These are phyloP conservation scores for Amblyteles armatorius DNA, from an alignment of 2,888 invertebrate genomes.

Conservation along the genomic window DNA sequence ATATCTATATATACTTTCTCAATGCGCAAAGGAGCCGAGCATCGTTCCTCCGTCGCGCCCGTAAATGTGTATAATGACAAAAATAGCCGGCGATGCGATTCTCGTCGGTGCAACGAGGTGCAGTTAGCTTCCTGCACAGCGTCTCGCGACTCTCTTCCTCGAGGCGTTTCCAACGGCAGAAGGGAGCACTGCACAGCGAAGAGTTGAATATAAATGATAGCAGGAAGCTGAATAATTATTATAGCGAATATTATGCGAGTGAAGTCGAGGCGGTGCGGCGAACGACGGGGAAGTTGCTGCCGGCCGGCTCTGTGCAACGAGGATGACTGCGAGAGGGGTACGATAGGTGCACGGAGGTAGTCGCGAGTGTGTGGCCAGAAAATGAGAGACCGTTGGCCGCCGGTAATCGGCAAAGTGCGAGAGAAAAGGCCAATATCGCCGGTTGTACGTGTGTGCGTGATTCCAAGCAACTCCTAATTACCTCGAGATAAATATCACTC, in stretches of 20 bases:
- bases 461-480: conserved; percentile 81
- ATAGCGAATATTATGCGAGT: conserved; percentile 71
- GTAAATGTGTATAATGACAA: conserved; percentile 24
- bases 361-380: conserved; percentile 46
- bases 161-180: conserved; percentile 34
- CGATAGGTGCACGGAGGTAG: conserved; percentile 19
- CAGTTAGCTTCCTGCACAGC: conserved; percentile 58
- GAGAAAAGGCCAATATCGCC: conserved; percentile 63
- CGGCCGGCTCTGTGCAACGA: conserved; percentile 10
- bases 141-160: conserved; percentile 53
- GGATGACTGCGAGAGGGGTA: conserved; percentile 37
- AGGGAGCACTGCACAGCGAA: conserved; percentile 11
- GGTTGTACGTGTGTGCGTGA: conserved; percentile 72
- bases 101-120: conserved; percentile 49
- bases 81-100: conserved; percentile 57
- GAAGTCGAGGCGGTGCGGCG: conserved; percentile 58
- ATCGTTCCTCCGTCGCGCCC: conserved; percentile 50
- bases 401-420: conserved; percentile 68
- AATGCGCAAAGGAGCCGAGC: conserved; percentile 28
- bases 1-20: not conserved
- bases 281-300: conserved; percentile 54
- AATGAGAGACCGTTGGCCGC: conserved; percentile 42
- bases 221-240: conserved; percentile 74
- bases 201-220: conserved; percentile 70
- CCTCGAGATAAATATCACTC: conserved; percentile 81